phyloP scores from a whole-genome alignment of 64 coral and sea anemone genomes.

The Orbicella faveolata region DNA sequence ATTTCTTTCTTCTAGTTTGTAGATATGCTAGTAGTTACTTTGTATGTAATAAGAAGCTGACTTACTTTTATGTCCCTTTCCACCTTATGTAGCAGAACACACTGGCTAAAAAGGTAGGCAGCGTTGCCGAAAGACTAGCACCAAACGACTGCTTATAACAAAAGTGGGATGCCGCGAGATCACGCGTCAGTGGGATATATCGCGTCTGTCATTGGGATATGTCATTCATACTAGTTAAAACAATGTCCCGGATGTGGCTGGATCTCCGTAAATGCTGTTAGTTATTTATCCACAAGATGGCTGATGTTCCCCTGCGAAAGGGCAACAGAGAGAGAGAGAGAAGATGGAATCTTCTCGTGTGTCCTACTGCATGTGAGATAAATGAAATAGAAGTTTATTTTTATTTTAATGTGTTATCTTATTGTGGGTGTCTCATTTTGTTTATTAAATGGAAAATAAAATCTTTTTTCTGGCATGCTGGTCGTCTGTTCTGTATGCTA shows the following conservation, averaged over 20 bases:
- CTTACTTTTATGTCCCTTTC: neutral
- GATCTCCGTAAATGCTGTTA: neutral
- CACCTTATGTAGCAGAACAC: neutral
- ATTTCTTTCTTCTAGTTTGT: neutral
- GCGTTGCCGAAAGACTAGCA: neutral
- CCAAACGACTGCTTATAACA: neutral
- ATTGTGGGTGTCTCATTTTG: neutral
- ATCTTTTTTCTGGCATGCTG: no score
- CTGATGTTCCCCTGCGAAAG: neutral
- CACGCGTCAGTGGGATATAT: neutral
- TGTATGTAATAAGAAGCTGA: neutral
- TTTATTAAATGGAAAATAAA: neutral
- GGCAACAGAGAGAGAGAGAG: neutral
- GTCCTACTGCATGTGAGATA: neutral
- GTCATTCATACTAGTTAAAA: neutral
- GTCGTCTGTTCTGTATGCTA: neutral
- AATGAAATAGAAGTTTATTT: neutral
- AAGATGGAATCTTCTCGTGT: neutral
- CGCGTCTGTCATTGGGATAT: neutral
- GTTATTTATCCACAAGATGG: neutral
- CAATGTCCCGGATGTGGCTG: neutral
- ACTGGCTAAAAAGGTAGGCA: neutral
- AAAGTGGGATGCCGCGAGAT: neutral
- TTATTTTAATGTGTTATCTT: neutral
- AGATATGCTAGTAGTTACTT: neutral